phyloP scores from a whole-genome alignment of 2,888 invertebrate genomes.

The Laspeyria flexula region DNA sequence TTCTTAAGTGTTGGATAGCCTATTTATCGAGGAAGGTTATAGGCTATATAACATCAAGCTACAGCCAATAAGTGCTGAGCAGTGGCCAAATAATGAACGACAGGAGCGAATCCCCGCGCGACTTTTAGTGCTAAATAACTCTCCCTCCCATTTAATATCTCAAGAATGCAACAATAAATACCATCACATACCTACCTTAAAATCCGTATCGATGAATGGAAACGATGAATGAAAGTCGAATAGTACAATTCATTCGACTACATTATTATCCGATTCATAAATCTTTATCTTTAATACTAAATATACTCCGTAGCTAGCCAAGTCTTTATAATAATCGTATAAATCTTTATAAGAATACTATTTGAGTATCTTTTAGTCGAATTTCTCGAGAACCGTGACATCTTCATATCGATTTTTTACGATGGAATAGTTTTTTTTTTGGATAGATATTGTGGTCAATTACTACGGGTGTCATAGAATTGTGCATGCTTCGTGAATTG shows the following conservation, averaged over 20 bases:
- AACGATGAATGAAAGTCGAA: conserved; percentile 36
- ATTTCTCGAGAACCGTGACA: conserved; percentile 65
- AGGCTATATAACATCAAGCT: too few species aligned
- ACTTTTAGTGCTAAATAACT: too few species aligned
- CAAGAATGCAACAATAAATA: conserved; percentile 13
- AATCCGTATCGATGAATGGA: conserved; percentile 27
- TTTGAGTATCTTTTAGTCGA: conserved; percentile 54
- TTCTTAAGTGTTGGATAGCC: too few species aligned
- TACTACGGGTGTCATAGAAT: conserved; percentile 77
- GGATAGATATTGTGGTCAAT: conserved; percentile 65
- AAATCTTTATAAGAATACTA: conserved; percentile 61
- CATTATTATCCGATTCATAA: conserved; percentile 39
- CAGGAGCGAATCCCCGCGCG: too few species aligned
- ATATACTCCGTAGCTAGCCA: conserved; percentile 40
- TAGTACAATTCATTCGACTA: conserved; percentile 30
- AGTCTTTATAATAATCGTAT: conserved; percentile 75
- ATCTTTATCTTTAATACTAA: conserved; percentile 41
- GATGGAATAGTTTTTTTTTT: conserved; percentile 57
- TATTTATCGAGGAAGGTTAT: too few species aligned
- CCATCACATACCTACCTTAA: conserved; percentile 16
- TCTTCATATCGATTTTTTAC: conserved; percentile 61
- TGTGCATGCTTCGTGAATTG: conserved; percentile 61
- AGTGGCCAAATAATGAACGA: too few species aligned
- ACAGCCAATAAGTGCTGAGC: too few species aligned
- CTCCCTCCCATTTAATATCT: not conserved